These are phyloP conservation scores for Pica pica DNA, from an alignment of 2,113 vertebrate genomes.

Conservation along the genomic window DNA sequence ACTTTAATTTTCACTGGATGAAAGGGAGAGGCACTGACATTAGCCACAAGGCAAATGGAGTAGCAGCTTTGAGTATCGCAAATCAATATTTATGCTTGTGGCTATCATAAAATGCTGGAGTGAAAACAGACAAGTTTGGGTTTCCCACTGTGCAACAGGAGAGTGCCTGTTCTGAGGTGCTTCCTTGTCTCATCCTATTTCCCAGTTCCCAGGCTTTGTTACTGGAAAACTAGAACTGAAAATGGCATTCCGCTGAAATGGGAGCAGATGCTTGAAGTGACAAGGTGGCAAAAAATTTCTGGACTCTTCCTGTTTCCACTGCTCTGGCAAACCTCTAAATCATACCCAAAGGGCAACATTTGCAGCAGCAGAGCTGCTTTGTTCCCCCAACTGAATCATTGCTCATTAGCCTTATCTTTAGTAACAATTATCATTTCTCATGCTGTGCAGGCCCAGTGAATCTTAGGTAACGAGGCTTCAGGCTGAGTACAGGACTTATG, in stretches of 20 bases:
- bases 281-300: not conserved
- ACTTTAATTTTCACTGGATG: not conserved
- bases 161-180: not conserved
- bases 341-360: not conserved
- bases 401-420: conserved; percentile 11
- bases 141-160: not conserved
- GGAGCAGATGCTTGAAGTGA: not conserved
- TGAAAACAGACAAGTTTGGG: not conserved
- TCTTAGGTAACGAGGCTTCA: not conserved
- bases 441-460: not conserved
- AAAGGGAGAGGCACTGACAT: not conserved
- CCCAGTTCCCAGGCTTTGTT: not conserved
- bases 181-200: not conserved
- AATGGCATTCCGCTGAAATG: not conserved
- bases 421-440: not conserved
- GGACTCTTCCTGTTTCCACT: not conserved
- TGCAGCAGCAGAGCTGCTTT: not conserved
- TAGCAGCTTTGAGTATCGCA: not conserved
- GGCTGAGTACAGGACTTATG: not conserved
- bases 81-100: not conserved
- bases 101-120: not conserved
- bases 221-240: not conserved
- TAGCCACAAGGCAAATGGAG: not conserved
- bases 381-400: not conserved
- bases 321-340: not conserved